Base-by-base conservation (phyloP, 2,888 invertebrate species). In the Cremastinae sp. region DNA sequence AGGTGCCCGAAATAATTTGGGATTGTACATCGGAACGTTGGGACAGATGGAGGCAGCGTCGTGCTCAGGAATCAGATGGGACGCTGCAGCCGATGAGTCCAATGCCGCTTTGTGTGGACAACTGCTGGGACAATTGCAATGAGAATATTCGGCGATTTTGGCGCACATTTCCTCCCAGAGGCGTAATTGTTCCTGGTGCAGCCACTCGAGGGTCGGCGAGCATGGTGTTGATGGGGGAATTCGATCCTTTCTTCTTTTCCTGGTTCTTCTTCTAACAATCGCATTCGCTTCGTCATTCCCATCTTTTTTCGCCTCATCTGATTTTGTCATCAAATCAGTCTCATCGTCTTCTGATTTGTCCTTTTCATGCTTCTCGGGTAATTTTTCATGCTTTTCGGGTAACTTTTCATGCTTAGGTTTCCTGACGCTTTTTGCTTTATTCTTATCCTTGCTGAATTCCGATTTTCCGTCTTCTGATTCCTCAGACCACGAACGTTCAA, bases 11-110 rank as follows among this genome's bases (percentile, higher is more conserved):
- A 75, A 62, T 0, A 70, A 14, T 28, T 65, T 58, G 10, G 78
- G 75, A 78, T 80, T 72, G 55, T 78, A 78, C 79, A 80, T 78
- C 0, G 79, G 71, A 18, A 79, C 56, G 0, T 62, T 55, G 41
- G 61, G 72, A 20, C 56, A 71, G 8, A 47, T 55, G 35, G 61
- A 45, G 4, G 75, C 64, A 65, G 56, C 49, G 10, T 45, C 41
- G 1, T 51, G 45, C 1, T 41, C 35, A 2, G 75, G 58, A 58
- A 28, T 59, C 43, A 9, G 49, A 55, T 65, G 41, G 43, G 12
- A 64, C 22, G 3, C n/a, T n/a, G n/a, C n/a, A n/a, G n/a, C n/a
- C n/a, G n/a, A n/a, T n/a, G n/a, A n/a, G n/a, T n/a, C n/a, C n/a
- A n/a, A n/a, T n/a, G n/a, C n/a, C n/a, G n/a, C n/a, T n/a, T n/a